phyloP scores from a whole-genome alignment of 2,888 invertebrate genomes.

The Capitulum mitella region DNA sequence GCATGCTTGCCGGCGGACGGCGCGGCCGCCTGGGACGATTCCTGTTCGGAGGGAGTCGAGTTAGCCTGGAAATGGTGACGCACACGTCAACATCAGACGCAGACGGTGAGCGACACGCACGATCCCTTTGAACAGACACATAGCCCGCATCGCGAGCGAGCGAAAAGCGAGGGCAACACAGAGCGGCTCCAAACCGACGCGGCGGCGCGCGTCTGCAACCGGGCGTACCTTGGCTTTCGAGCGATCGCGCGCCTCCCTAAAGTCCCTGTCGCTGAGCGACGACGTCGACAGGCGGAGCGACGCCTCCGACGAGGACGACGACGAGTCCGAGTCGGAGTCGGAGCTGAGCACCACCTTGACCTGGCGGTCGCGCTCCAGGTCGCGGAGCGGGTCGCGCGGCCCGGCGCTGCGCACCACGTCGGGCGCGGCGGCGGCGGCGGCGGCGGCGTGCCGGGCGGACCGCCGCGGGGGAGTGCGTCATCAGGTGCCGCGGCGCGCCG shows the following conservation, averaged over 20 bases:
- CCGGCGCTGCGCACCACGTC: background rate
- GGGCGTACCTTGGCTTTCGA: background rate
- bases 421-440: background rate
- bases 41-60: background rate
- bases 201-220: background rate
- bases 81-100: no score
- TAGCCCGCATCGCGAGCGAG: no score
- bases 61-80: no score
- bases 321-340: background rate
- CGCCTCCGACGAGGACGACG: background rate
- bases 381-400: background rate
- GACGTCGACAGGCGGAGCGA: background rate
- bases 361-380: background rate
- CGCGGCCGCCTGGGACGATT: background rate
- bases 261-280: conserved; percentile 13
- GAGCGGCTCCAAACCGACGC: no score
- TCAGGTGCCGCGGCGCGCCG: background rate
- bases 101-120: no score
- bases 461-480: background rate
- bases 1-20: background rate
- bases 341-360: background rate
- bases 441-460: background rate
- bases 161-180: no score
- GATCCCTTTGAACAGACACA: no score
- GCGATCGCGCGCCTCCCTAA: background rate